Evolutionary conservation across 2,888 invertebrate genomes (phyloP).

Genomic region (Hanleya hanleyi): DNA sequence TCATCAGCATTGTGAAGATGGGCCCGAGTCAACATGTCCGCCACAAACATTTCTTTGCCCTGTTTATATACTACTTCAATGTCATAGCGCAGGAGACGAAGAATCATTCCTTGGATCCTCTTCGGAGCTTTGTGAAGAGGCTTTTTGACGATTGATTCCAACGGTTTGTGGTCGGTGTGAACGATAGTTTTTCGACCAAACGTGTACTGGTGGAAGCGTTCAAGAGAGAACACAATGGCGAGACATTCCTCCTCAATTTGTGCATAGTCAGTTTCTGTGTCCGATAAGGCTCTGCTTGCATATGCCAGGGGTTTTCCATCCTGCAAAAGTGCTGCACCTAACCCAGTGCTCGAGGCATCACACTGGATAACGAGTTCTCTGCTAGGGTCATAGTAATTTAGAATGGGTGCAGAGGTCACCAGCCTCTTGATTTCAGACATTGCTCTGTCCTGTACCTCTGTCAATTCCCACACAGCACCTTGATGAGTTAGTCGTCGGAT

Average conservation of each 20-base stretch:
- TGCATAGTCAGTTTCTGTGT: constrained; percentile 21
- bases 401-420: constrained; percentile 12
- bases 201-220: constrained; percentile 30
- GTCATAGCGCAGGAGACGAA: constrained; percentile 9
- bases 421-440: neutral
- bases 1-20: constrained; percentile 14
- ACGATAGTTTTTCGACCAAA: constrained; percentile 14
- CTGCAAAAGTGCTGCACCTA: constrained; percentile 19
- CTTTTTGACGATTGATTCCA: constrained; percentile 16
- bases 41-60: constrained; percentile 29
- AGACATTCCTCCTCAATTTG: constrained; percentile 29
- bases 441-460: neutral
- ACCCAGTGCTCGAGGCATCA: constrained; percentile 20
- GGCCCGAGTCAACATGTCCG: constrained; percentile 42
- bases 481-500: neutral
- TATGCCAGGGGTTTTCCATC: constrained; percentile 18
- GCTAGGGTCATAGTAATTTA: constrained; percentile 20
- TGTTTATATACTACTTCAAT: constrained; percentile 2
- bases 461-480: neutral
- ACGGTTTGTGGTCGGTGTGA: constrained; percentile 18
- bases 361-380: constrained; percentile 13
- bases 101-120: constrained; percentile 14
- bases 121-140: neutral
- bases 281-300: constrained; percentile 17
- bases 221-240: constrained; percentile 29